phyloP scores from a whole-genome alignment of 2,888 invertebrate genomes.

The Stictocephala bisonia region DNA sequence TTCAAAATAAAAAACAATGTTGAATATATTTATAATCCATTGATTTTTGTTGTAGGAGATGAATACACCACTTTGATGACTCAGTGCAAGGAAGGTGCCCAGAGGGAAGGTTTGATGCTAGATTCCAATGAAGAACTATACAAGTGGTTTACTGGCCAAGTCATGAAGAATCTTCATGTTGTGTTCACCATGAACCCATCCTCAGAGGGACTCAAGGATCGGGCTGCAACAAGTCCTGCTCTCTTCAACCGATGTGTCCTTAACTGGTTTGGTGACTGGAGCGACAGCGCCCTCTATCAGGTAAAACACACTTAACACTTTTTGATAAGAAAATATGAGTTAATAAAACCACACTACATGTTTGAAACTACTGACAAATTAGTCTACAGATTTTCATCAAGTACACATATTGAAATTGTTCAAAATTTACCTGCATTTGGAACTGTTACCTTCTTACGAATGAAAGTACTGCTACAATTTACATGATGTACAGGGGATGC shows the following conservation, averaged over 20 bases:
- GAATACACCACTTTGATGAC: conserved; percentile 99
- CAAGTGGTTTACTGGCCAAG: conserved; percentile 99
- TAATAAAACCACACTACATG: no score
- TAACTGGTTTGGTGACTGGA: conserved; percentile 98
- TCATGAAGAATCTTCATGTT: conserved; percentile 98
- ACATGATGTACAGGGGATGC: no score
- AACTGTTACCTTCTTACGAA: no score
- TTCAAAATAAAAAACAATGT: no score
- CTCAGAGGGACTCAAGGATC: conserved; percentile 96
- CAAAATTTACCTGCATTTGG: no score
- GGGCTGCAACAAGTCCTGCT: conserved; percentile 98
- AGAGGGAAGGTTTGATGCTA: conserved; percentile 96
- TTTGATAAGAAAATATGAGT: no score
- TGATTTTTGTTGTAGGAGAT: conserved; percentile 74
- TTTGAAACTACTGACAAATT: no score
- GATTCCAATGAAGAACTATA: conserved; percentile 99
- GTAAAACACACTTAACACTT: no score
- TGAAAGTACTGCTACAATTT: no score
- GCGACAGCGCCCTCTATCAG: conserved; percentile 93
- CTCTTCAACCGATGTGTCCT: conserved; percentile 90
- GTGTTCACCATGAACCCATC: conserved; percentile 99
- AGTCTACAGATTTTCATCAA: no score
- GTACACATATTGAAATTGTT: no score
- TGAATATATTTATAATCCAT: no score
- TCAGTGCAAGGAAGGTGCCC: conserved; percentile 99